Percentiles rank a stretch among this genome's conserved stretches.
phyloP scores from a whole-genome alignment of 2,888 invertebrate genomes.

The Sinodicranocentrus sp. region DNA sequence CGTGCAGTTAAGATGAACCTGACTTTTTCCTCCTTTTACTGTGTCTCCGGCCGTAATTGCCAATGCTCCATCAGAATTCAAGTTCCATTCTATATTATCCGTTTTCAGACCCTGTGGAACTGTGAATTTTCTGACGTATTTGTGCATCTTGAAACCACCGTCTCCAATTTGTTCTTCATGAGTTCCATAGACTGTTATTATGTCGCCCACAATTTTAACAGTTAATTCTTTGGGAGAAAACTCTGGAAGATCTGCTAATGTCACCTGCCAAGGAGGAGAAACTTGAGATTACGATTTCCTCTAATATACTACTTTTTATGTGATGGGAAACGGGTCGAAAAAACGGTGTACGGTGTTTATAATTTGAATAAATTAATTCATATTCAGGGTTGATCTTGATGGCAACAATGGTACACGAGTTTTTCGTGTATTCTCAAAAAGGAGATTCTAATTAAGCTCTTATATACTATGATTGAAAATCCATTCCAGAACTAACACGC shows the following conservation, averaged over 20 bases:
- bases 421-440: too few relatives aligned
- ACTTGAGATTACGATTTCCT: background rate
- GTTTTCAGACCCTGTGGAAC: constrained; percentile 63
- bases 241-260: constrained; percentile 63
- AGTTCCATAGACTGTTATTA: constrained; percentile 67
- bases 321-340: too few relatives aligned
- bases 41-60: constrained; percentile 65
- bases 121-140: constrained; percentile 66
- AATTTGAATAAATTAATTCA: too few relatives aligned
- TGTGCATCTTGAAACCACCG: constrained; percentile 53
- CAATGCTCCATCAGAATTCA: constrained; percentile 61
- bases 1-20: constrained; percentile 68
- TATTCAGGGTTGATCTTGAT: too few relatives aligned
- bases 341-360: too few relatives aligned
- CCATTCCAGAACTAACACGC: too few relatives aligned
- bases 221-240: constrained; percentile 68
- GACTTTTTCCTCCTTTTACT: constrained; percentile 56
- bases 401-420: too few relatives aligned
- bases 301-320: background rate
- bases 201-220: constrained; percentile 64
- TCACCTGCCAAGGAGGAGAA: constrained; percentile 41
- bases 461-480: too few relatives aligned
- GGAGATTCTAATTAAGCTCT: too few relatives aligned
- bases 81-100: constrained; percentile 66
- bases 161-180: constrained; percentile 55